phyloP scores from a whole-genome alignment of 1,140 invertebrate genomes.

The Teleogryllus occipitalis region DNA sequence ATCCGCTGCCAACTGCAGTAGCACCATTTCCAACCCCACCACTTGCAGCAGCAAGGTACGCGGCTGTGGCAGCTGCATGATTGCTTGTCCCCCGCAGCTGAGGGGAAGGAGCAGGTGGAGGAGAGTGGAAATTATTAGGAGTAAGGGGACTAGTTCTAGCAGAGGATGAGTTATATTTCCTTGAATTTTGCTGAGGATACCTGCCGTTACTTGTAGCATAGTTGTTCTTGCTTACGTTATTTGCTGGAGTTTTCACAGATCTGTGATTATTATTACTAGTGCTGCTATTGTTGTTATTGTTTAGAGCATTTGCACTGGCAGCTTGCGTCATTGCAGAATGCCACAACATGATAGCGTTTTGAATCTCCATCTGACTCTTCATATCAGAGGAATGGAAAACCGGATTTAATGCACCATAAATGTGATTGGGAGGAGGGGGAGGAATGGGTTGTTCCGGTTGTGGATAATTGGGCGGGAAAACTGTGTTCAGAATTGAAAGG shows the following conservation, averaged over 20 bases:
- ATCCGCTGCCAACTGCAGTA: slow-evolving; percentile 18
- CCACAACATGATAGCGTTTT: slow-evolving; percentile 47
- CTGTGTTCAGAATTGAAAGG: slow-evolving; percentile 34
- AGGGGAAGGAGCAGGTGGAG: slow-evolving; percentile 26
- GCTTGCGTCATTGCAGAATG: slow-evolving; percentile 47
- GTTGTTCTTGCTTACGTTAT: slow-evolving; percentile 20
- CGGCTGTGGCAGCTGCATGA: slow-evolving; percentile 31
- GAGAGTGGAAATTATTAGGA: slow-evolving; percentile 37
- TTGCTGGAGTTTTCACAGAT: slow-evolving; percentile 20
- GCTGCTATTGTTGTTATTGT: slow-evolving; percentile 12
- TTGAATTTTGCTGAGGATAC: background rate
- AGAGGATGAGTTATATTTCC: slow-evolving; percentile 27
- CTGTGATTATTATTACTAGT: slow-evolving; percentile 19
- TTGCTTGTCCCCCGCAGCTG: slow-evolving; percentile 10
- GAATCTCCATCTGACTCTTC: slow-evolving; percentile 47
- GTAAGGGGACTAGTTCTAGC: slow-evolving; percentile 41
- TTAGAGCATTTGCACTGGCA: slow-evolving; percentile 11
- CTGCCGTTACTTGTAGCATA: background rate
- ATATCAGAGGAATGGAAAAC: slow-evolving; percentile 40
- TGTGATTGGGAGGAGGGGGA: background rate
- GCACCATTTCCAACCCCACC: slow-evolving; percentile 21
- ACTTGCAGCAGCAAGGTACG: slow-evolving; percentile 32
- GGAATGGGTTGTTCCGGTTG: background rate
- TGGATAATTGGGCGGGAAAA: slow-evolving; percentile 19
- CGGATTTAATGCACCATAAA: background rate